Base-by-base conservation (phyloP, 2,888 invertebrate species). In the Troilus luridus region DNA sequence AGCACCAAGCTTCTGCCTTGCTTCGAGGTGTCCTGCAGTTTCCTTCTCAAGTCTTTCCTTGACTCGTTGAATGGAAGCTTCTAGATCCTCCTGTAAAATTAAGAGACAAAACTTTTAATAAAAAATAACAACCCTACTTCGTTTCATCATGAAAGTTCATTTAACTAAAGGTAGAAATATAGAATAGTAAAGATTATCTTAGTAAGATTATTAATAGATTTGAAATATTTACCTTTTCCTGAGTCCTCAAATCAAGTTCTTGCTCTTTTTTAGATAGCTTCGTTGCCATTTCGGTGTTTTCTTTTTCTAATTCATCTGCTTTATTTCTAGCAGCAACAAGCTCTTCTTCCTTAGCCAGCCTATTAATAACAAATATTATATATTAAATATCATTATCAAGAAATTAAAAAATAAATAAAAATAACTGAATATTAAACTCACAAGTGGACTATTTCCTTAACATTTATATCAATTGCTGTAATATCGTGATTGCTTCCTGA, bases 321-420 rank as follows among this genome's bases (percentile, higher is more conserved):
- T 98, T 98, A 90, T 96, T 96, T 92, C 97, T 96, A 0, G 98
- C 98, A 9, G 97, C 98, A 0, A 97, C 97, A 81, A 99, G 94
- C 94, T 98, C 98, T 94, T 98, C 98, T 94, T 99, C 99, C 94
- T 98, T 98, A 24, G 98, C 98, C 92, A 99, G 94, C 92, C 95
- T 95, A 60, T 85, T 8, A 85, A 19, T 67, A 54, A 21, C 54
- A 21, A 11, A 41, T 8, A 81, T 81, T 21, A 81, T 19, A 41
- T 7, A 81, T 54, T 21, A 21, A 54, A 14, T 54, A 9, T 54
- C 3, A 85, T 0, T 0, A 21, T 24, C 1, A 41, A n/a, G 9
- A 90, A 54, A 81, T 0, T 0, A 41, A 41, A 67, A 64, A 64
- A 54, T 85, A 11, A 67, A 90, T 59, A 24, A 62, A 62, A 91